A percentile compares a stretch with the other conserved stretches of the same genome.
Conservation (phyloP, 2,113 vertebrate genomes). For the Peromyscus maniculatus region DNA sequence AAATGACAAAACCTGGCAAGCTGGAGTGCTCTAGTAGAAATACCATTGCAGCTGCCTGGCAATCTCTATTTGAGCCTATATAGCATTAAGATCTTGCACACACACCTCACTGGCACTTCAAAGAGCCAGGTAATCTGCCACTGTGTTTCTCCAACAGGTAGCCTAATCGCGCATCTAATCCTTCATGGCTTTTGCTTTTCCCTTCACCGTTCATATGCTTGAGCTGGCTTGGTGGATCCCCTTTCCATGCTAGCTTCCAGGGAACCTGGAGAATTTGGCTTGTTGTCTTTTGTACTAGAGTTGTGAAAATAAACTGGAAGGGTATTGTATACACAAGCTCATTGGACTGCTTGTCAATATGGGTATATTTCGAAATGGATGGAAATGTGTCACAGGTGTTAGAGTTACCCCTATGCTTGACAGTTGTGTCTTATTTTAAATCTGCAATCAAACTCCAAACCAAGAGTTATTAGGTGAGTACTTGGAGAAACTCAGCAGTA, state of each 20-base stretch:
- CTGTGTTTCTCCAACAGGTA: background rate
- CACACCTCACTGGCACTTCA: background rate
- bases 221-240: background rate
- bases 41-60: accelerated
- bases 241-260: background rate
- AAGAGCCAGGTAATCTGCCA: background rate
- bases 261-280: background rate
- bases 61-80: background rate
- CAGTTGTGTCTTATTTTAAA: background rate
- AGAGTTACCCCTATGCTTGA: background rate
- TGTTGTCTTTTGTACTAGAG: background rate
- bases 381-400: background rate
- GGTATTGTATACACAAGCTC: background rate
- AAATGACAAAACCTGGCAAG: background rate
- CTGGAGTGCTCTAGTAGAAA: background rate
- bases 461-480: background rate
- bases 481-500: background rate
- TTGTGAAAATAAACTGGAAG: background rate
- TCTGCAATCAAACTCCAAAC: background rate
- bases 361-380: background rate
- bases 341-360: background rate
- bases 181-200: background rate
- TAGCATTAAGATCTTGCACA: no score
- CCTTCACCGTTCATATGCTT: background rate
- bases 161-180: background rate